Conservation (phyloP, 2,113 vertebrate species). For the Elephas maximus region DNA sequence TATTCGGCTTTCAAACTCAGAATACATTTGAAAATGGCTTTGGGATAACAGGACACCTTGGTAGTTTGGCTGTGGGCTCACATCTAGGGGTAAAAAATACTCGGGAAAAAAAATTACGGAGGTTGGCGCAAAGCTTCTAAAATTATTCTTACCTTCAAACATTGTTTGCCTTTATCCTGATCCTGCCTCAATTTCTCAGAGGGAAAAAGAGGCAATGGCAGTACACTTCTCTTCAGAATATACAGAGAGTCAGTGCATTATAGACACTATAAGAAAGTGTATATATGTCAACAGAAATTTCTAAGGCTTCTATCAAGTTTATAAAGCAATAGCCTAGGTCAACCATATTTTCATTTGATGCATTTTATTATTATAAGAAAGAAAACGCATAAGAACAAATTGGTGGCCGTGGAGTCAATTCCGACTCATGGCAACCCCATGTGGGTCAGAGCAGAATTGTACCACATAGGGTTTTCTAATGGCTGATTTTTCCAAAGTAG, state of each 20-base stretch:
- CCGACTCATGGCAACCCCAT: neutral
- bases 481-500: neutral
- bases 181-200: neutral
- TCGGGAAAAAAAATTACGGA: neutral
- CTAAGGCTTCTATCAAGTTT: neutral
- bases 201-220: neutral
- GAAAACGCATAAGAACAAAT: neutral
- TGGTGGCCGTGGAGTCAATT: neutral
- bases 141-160: neutral
- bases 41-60: conserved; percentile 19
- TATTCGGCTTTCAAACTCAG: conserved; percentile 46
- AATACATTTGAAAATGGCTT: conserved; percentile 55
- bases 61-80: neutral
- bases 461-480: neutral
- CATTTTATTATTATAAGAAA: neutral
- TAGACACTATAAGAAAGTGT: neutral
- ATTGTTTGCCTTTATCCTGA: neutral
- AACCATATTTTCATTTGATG: neutral
- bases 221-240: neutral
- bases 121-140: neutral
- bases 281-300: neutral
- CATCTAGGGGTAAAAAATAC: neutral
- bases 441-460: neutral
- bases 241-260: neutral
- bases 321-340: neutral